These are phyloP conservation scores for Lissonota sp. DNA, from an alignment of 2,888 invertebrate species.

Conservation along the genomic window DNA sequence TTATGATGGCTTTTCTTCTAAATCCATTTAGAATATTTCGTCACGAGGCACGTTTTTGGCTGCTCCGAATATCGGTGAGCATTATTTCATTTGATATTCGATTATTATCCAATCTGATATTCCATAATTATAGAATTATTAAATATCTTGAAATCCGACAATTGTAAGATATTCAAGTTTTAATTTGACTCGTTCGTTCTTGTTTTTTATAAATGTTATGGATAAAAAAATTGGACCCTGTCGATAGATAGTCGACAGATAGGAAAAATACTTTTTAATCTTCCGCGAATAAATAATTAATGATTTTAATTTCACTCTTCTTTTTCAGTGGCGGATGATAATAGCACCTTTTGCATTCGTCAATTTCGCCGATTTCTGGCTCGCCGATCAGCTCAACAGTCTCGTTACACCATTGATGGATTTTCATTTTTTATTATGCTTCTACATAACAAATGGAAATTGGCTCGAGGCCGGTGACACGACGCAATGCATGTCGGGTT, in stretches of 20 bases:
- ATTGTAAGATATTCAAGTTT: too few relatives aligned
- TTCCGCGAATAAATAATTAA: slow-evolving; percentile 27
- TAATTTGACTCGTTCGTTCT: too few relatives aligned
- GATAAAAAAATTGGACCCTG: too few relatives aligned
- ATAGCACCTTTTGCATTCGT: slow-evolving; percentile 97
- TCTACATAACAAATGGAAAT: slow-evolving; percentile 92
- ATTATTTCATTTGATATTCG: too few relatives aligned
- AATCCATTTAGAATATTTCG: slow-evolving; percentile 97
- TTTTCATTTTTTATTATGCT: slow-evolving; percentile 96
- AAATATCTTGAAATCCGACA: not conserved
- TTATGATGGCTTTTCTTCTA: slow-evolving; percentile 93
- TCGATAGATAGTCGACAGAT: too few relatives aligned
- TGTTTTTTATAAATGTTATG: too few relatives aligned
- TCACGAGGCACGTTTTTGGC: slow-evolving; percentile 97
- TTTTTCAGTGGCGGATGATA: slow-evolving; percentile 90
- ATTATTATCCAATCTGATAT: too few relatives aligned
- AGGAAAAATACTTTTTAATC: slow-evolving; percentile 47
- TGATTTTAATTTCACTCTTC: slow-evolving; percentile 17
- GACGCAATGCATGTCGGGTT: slow-evolving; percentile 89
- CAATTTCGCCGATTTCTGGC: slow-evolving; percentile 99
- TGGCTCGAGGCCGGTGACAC: slow-evolving; percentile 88
- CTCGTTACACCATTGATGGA: slow-evolving; percentile 95
- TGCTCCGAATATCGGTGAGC: slow-evolving; percentile 93
- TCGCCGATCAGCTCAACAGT: slow-evolving; percentile 98
- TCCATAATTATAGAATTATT: slow-evolving; percentile 3